Evolutionary conservation across 1,140 invertebrate species (phyloP).

Genomic region (Laupala kohalensis): DNA sequence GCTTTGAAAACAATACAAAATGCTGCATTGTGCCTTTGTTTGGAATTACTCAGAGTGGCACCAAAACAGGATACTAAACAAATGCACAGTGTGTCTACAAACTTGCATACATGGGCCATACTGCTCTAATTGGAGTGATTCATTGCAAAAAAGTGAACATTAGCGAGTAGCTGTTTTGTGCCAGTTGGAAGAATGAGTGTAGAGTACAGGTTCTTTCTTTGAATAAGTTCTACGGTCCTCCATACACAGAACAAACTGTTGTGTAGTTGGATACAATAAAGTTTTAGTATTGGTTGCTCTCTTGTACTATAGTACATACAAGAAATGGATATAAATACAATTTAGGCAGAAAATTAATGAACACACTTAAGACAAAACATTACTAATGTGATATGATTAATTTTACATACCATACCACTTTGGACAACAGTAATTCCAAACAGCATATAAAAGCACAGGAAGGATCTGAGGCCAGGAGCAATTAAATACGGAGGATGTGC

Average conservation of each 20-base stretch:
- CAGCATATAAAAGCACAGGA: constrained; percentile 2
- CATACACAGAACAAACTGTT: background rate
- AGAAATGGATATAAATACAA: background rate
- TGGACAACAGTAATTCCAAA: background rate
- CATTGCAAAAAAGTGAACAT: background rate
- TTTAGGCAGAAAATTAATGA: background rate
- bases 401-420: background rate
- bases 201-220: background rate
- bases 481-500: constrained; percentile 1
- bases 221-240: background rate
- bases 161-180: background rate
- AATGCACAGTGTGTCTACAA: background rate
- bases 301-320: constrained; percentile 1
- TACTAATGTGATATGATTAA: background rate
- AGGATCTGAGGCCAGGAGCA: constrained; percentile 1
- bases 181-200: background rate
- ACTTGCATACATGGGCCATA: background rate
- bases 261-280: background rate
- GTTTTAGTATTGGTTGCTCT: background rate
- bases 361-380: background rate
- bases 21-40: background rate
- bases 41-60: constrained; percentile 5
- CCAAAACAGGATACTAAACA: background rate
- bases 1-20: background rate
- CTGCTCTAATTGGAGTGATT: background rate